Percentiles rank a stretch among this genome's conserved stretches.
Conservation (phyloP, 2,113 vertebrate genomes). For the Sakesphorus luctuosus region DNA sequence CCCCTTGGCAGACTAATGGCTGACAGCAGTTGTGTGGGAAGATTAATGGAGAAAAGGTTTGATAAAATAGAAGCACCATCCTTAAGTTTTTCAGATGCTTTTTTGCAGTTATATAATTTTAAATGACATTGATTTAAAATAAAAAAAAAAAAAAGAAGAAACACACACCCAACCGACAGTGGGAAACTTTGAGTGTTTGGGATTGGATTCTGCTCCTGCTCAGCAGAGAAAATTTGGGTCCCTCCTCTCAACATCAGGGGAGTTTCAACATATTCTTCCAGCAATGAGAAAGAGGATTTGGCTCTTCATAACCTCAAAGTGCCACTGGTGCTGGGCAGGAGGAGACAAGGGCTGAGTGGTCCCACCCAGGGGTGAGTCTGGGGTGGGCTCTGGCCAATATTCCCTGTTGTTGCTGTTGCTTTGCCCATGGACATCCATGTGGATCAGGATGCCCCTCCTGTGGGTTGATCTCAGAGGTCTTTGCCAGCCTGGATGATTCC, state of each 20-base stretch:
- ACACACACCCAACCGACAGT: not conserved
- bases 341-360: not conserved
- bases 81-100: conserved; percentile 34
- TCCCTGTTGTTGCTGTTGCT: not conserved
- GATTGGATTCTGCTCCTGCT: not conserved
- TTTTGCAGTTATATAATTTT: conserved; percentile 50
- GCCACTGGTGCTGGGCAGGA: not conserved
- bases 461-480: not conserved
- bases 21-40: conserved; percentile 62
- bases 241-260: not conserved
- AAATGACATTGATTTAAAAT: not conserved
- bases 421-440: accelerated
- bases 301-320: not conserved
- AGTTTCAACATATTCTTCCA: not conserved
- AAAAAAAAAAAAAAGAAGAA: not conserved
- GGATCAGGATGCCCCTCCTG: not conserved
- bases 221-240: not conserved
- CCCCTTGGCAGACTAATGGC: conserved; percentile 41
- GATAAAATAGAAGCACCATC: conserved; percentile 55
- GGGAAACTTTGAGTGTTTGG: not conserved
- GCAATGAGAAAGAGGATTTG: not conserved
- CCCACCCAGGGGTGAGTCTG: not conserved
- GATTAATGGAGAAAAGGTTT: conserved; percentile 57
- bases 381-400: not conserved
- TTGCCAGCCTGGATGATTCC: not conserved